Evolutionary conservation across 2,797 vertebrate genomes (phyloP).

Genomic region (Pipistrellus nathusii): DNA sequence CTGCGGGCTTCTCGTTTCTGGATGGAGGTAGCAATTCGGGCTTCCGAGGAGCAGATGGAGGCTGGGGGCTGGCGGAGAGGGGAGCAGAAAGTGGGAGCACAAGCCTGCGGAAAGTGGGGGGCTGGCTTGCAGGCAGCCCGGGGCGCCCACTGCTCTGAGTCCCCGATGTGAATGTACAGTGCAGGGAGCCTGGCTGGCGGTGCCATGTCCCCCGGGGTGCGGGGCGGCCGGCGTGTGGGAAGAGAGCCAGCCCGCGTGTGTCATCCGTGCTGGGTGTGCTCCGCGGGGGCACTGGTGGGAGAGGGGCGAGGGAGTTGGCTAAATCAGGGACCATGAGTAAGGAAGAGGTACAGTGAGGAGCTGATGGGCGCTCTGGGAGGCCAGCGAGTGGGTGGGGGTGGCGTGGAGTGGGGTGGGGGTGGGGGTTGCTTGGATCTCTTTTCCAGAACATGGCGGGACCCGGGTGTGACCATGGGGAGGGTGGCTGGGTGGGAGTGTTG

Average conservation of each 20-base stretch:
- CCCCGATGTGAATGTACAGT: neutral
- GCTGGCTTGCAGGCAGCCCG: neutral
- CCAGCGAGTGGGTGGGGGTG: fast-evolving
- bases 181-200: neutral
- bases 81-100: neutral
- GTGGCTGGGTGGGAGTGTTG: fast-evolving
- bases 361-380: neutral
- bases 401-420: fast-evolving
- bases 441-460: neutral
- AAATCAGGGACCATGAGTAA: neutral
- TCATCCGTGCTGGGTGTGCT: neutral
- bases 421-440: neutral
- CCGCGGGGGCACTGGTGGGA: fast-evolving
- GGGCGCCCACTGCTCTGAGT: neutral
- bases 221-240: neutral
- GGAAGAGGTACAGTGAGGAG: neutral
- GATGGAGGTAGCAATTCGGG: neutral
- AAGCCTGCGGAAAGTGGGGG: fast-evolving
- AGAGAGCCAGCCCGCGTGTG: neutral
- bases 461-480: fast-evolving
- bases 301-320: neutral
- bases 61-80: neutral
- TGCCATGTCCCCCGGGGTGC: no score
- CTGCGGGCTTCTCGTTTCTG: neutral
- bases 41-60: neutral